These are phyloP conservation scores for Trachelus stipa DNA, from an alignment of 2,888 invertebrate genomes.

Conservation along the genomic window DNA sequence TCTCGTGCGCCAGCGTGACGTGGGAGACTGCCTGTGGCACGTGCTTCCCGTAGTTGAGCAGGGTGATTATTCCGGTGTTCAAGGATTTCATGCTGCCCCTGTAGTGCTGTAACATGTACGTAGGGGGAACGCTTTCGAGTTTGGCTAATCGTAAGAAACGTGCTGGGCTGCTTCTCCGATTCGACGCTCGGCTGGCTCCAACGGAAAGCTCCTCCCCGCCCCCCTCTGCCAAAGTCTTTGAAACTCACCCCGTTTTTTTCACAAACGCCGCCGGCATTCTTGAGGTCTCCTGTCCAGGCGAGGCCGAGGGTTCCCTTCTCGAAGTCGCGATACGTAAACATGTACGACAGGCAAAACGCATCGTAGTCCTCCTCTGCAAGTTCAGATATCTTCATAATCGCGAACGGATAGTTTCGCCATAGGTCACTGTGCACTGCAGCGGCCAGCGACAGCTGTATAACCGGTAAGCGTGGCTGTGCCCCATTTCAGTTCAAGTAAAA, in stretches of 20 bases:
- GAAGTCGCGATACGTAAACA: slow-evolving; percentile 96
- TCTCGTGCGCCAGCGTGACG: slow-evolving; percentile 95
- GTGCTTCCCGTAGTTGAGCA: slow-evolving; percentile 94
- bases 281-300: slow-evolving; percentile 96
- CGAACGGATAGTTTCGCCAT: too few relatives aligned
- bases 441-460: too few relatives aligned
- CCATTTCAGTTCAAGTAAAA: background rate
- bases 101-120: slow-evolving; percentile 79
- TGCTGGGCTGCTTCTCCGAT: too few relatives aligned
- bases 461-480: too few relatives aligned
- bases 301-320: slow-evolving; percentile 94
- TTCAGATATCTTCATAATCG: background rate
- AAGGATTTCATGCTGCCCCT: slow-evolving; percentile 90
- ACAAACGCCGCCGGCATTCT: slow-evolving; percentile 96
- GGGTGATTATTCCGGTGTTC: slow-evolving; percentile 95
- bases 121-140: too few relatives aligned
- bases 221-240: too few relatives aligned
- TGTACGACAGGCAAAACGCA: slow-evolving; percentile 96
- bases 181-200: too few relatives aligned
- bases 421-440: too few relatives aligned
- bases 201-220: too few relatives aligned
- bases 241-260: slow-evolving; percentile 90
- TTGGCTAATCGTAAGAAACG: too few relatives aligned
- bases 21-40: slow-evolving; percentile 95
- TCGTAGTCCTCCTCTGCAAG: slow-evolving; percentile 94